phyloP scores from a whole-genome alignment of 2,888 invertebrate genomes.

The Melipona bicolor region DNA sequence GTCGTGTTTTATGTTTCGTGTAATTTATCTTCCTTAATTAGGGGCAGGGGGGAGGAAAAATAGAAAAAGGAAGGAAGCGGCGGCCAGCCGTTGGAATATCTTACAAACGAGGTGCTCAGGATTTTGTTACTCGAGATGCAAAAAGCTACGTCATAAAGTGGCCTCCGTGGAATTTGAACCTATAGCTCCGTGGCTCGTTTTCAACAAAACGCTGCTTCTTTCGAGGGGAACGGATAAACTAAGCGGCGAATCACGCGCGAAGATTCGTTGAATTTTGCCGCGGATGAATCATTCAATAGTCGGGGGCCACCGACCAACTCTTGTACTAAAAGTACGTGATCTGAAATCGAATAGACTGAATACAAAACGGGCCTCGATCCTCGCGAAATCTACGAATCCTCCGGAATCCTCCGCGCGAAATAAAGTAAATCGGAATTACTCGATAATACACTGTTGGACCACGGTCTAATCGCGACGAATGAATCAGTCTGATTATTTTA shows the following conservation, averaged over 20 bases:
- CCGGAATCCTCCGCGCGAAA: not conserved
- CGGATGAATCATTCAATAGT: constrained; percentile 34
- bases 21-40: constrained; percentile 30
- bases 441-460: no score
- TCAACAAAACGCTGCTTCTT: constrained; percentile 7
- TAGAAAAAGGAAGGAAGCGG: not conserved
- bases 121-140: constrained; percentile 7
- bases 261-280: constrained; percentile 20
- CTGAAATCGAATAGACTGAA: not conserved
- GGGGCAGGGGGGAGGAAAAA: not conserved
- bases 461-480: no score
- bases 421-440: not conserved
- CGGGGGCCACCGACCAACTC: constrained; percentile 17
- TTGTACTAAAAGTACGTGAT: constrained; percentile 25
- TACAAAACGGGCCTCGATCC: not conserved
- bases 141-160: constrained; percentile 18
- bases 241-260: not conserved
- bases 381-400: not conserved
- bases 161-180: not conserved
- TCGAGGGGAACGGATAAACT: constrained; percentile 4
- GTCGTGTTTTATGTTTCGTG: not conserved
- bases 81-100: not conserved
- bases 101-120: constrained; percentile 3
- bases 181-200: not conserved
- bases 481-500: no score